These are phyloP conservation scores for Cataglyphis hispanica DNA, from an alignment of 1,140 invertebrate genomes.

Conservation along the genomic window DNA sequence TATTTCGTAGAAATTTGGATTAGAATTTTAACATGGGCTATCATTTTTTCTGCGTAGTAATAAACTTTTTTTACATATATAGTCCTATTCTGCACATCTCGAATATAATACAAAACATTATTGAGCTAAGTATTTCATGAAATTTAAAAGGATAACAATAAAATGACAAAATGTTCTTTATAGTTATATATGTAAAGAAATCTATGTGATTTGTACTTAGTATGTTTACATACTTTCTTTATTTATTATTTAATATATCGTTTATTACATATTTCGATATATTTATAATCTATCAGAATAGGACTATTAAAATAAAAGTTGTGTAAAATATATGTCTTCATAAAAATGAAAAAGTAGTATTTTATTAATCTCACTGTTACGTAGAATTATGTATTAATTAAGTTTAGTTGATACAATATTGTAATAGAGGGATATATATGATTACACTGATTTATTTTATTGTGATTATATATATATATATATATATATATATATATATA, in stretches of 20 bases:
- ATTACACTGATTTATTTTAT: conserved; percentile 35
- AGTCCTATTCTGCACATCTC: conserved; percentile 59
- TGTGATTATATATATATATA: conserved; percentile 42
- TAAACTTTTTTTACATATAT: conserved; percentile 42
- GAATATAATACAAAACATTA: conserved; percentile 3
- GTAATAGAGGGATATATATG: not conserved
- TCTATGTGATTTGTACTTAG: not conserved
- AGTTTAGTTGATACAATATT: conserved; percentile 26
- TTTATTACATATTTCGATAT: conserved; percentile 37
- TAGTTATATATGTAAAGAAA: not conserved
- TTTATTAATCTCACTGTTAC: conserved; percentile 59
- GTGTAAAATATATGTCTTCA: conserved; percentile 62
- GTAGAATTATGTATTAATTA: conserved; percentile 49
- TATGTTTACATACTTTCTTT: not conserved
- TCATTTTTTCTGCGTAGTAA: conserved; percentile 38
- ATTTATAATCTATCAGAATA: conserved; percentile 56
- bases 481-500: conserved; percentile 15
- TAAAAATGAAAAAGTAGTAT: conserved; percentile 54
- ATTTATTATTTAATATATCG: conserved; percentile 17
- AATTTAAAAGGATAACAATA: not conserved
- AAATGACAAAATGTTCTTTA: conserved; percentile 22
- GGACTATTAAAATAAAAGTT: conserved; percentile 59
- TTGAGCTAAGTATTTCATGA: conserved; percentile 10
- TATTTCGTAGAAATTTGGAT: conserved; percentile 56
- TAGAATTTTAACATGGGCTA: conserved; percentile 65